phyloP scores from a whole-genome alignment of 2,113 vertebrate genomes.

The Anhinga rufa region DNA sequence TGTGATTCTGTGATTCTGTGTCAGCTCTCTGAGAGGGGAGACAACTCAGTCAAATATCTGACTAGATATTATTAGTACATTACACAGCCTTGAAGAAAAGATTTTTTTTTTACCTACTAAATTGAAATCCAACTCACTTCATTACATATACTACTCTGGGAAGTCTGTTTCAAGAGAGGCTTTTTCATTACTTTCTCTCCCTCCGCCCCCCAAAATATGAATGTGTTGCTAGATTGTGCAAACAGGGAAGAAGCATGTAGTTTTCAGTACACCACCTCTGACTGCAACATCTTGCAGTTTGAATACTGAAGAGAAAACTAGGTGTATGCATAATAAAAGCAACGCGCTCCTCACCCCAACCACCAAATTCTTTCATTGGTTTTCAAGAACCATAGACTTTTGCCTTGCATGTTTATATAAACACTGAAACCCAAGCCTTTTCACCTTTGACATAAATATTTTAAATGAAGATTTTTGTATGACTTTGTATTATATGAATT shows the following conservation, averaged over 20 bases:
- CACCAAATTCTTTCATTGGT: not conserved
- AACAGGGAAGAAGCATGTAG: constrained; percentile 1
- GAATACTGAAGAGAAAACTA: not conserved
- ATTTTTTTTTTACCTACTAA: constrained; percentile 33
- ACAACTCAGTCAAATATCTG: constrained; percentile 60
- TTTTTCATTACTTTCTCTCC: not conserved
- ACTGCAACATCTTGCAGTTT: not conserved
- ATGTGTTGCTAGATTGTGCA: constrained; percentile 3
- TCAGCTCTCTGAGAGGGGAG: constrained; percentile 35
- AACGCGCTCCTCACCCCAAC: not conserved
- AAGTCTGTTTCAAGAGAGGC: constrained; percentile 56
- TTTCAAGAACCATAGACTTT: not conserved
- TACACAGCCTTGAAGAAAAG: constrained; percentile 47
- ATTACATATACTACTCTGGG: constrained; percentile 26
- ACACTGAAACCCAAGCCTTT: not conserved
- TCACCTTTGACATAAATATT: not conserved
- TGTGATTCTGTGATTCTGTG: no score
- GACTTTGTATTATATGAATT: constrained; percentile 15
- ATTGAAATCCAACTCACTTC: constrained; percentile 44
- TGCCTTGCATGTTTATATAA: not conserved
- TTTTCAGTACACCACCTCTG: not conserved
- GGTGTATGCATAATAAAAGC: not conserved
- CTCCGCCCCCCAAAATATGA: not conserved
- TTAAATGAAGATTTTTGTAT: not conserved
- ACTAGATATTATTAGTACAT: constrained; percentile 60